These are phyloP conservation scores for Puffinus mauretanicus DNA, from an alignment of 2,113 vertebrate species.

Conservation along the genomic window DNA sequence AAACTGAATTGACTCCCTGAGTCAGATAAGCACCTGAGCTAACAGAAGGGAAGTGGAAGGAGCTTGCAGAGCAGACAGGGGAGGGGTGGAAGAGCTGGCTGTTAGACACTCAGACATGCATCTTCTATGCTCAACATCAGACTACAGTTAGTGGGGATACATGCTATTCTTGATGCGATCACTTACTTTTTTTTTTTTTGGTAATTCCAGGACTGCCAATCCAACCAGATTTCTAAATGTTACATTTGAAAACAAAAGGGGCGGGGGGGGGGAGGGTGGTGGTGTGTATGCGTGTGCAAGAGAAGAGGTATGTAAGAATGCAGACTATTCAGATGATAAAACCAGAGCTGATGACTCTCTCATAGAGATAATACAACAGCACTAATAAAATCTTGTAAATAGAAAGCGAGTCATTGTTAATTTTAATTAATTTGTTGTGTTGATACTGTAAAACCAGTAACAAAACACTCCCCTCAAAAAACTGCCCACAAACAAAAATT, in stretches of 20 bases:
- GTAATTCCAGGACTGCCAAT: background rate
- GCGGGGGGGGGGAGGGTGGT: background rate
- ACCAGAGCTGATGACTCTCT: background rate
- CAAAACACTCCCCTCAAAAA: background rate
- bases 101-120: background rate
- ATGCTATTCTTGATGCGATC: background rate
- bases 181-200: too few species aligned
- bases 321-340: background rate
- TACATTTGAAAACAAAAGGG: background rate
- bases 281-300: background rate
- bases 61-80: background rate
- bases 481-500: background rate
- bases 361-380: background rate
- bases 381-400: background rate
- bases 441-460: background rate
- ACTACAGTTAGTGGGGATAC: background rate
- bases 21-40: background rate
- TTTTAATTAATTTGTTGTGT: background rate
- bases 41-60: background rate
- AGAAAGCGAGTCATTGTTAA: background rate
- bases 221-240: background rate
- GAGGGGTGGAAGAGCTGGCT: background rate
- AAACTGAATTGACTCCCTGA: background rate
- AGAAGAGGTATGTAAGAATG: background rate
- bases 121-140: background rate